Evolutionary conservation across 2,113 vertebrate genomes (phyloP).

Genomic region (Odocoileus hemionus): DNA sequence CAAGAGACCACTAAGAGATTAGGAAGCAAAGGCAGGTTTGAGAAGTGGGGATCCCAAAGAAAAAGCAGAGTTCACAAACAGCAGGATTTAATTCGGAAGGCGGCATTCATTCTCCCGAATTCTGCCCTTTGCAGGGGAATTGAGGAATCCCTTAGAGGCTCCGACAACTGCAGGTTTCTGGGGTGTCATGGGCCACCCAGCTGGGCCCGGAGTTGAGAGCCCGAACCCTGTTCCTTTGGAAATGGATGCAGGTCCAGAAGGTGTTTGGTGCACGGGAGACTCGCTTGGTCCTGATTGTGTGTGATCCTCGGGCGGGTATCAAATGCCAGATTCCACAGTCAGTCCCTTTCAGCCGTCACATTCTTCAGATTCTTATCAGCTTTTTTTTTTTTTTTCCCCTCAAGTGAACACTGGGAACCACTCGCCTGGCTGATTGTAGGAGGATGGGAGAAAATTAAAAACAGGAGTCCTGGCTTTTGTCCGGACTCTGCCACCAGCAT

Average conservation of each 20-base stretch:
- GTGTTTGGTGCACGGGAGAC: slow-evolving; percentile 38
- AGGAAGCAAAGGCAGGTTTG: background rate
- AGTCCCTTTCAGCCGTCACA: slow-evolving; percentile 53
- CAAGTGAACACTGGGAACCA: slow-evolving; percentile 47
- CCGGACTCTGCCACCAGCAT: background rate
- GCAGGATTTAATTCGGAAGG: background rate
- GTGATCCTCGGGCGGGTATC: slow-evolving; percentile 44
- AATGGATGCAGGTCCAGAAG: background rate
- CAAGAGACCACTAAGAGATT: background rate
- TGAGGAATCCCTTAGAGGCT: background rate
- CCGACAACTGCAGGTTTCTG: background rate
- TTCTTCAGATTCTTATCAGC: slow-evolving; percentile 75
- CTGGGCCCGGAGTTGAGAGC: slow-evolving; percentile 22
- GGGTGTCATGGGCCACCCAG: background rate
- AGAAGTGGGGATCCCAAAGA: background rate
- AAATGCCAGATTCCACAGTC: slow-evolving; percentile 68
- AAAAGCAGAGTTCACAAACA: background rate
- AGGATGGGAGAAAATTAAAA: slow-evolving; percentile 56
- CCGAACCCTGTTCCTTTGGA: background rate
- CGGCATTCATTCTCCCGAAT: background rate
- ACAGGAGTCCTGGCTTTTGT: background rate
- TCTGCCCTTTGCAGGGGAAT: background rate
- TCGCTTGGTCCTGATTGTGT: slow-evolving; percentile 10
- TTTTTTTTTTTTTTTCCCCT: background rate
- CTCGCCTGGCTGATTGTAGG: slow-evolving; percentile 14